Evolutionary conservation across 2,113 vertebrate species (phyloP), one percentile per base, ranked within the genome.

Genomic region (Oryzias celebensis): DNA sequence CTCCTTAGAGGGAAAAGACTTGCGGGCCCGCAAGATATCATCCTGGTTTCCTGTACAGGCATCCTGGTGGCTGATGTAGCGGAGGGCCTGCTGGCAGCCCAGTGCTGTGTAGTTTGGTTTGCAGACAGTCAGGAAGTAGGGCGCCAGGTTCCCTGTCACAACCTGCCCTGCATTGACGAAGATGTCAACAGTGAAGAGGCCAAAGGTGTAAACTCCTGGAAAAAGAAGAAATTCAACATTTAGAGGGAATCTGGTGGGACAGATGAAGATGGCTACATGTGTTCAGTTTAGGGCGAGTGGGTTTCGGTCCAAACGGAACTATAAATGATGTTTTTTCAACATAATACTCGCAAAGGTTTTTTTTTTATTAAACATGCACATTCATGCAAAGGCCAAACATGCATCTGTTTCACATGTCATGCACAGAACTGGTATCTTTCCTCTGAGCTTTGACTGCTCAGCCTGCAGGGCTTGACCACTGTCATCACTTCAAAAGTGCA

Each of bases 1-100:
- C 86, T 99, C 97, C 93, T 99, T 99, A 84, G 96, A 99, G n/a
- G 97, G 97, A 73, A 99, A 99, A 52, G 96, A 97, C 82, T 98
- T 99, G 76, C 97, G 93, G 43, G 96, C 97, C 53, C 91, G 91
- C 72, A 94, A 88, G 77, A 99, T 93, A 80, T 97, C 95, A 10
- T 98, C 96, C 68, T 93, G 93, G 79, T 98, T 96, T 62, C 97
- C 97, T 0, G 96, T 98, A 85, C 96, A 99, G 23, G 96, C 95
- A 70, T 98, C 94, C 74, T 93, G 93, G 48, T 95, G 94, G 83
- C 93, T 96, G 92, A 99, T 95, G 89, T 98, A 99, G 1, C 97
- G 95, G 24, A 95, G 94, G 0, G 94, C 93, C 79, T 97, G 94
- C 80, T 96, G 95, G 84, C 96, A 99, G 60, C 96, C 96, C 62